Base-by-base conservation (phyloP, 2,113 vertebrate genomes). In the Thryonomys swinderianus region DNA sequence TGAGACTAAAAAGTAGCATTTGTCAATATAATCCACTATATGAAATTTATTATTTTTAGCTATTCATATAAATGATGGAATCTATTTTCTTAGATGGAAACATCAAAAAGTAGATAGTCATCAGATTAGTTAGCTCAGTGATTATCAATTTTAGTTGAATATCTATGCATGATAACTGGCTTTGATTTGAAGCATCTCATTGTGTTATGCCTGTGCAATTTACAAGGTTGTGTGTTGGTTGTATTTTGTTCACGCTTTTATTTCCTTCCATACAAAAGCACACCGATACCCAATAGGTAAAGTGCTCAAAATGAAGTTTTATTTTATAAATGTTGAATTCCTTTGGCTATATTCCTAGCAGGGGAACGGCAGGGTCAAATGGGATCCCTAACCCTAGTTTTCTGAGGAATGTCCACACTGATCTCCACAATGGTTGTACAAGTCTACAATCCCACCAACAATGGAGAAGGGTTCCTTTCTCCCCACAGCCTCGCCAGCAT, bases 11-110 rank as follows among this genome's bases (percentile, higher is more conserved):
- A 92, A 57, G 30, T 64, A 64, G 13, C 2, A 80, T 59, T 79
- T 93, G 18, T 66, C 23, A 79, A 81, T 55, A 40, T 40, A 82
- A 73, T 51, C 69, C 69, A 87, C 34, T 42, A 71, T 88, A 79
- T 67, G 3, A 73, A 69, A 11, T 51, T 73, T 71, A 32, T 45
- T n/a, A 45, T 27, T 53, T 16, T 66, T 55, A 89, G 34, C 12
- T 89, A 66, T 40, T 14, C 16, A 57, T 48, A 74, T 14, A 95
- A 21, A 79, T 57, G n/a, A 2, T 34, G 73, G 1, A 71, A 57
- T 74, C 55, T 96, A 88, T 34, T 81, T 89, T 27, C 27, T 27
- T 84, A 45, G 79, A 94, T 95, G 25, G 71, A 96, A 74, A 95
- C 55, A 91, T 96, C 84, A 92, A 93, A 88, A 85, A 76, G 91